Percentiles rank a stretch among this genome's conserved stretches.
Evolutionary conservation across 2,113 vertebrate genomes (phyloP).

Genomic region (Xiphophorus hellerii): DNA sequence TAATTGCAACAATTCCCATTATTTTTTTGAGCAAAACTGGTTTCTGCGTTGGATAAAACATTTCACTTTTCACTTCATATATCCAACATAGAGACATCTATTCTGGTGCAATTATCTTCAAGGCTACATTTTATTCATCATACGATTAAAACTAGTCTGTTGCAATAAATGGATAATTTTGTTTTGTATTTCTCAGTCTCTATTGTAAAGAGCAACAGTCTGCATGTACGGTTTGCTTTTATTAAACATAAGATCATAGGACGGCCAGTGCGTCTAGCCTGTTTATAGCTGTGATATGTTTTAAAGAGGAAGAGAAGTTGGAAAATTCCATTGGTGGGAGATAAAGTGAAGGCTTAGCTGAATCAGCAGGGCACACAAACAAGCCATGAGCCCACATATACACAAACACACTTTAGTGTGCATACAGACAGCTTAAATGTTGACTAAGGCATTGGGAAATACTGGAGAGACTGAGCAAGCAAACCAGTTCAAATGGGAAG

Average conservation of each 20-base stretch:
- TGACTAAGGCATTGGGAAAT: conserved; percentile 54
- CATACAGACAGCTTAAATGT: conserved; percentile 44
- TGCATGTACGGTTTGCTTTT: not conserved
- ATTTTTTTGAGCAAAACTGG: not conserved
- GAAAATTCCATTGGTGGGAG: conserved; percentile 59
- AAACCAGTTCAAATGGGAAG: conserved; percentile 12
- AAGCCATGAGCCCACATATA: conserved; percentile 18
- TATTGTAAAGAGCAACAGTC: not conserved
- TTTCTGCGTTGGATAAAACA: not conserved
- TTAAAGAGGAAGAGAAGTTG: conserved; percentile 20
- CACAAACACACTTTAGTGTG: conserved; percentile 22
- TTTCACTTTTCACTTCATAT: too few species aligned
- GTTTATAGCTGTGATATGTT: not conserved
- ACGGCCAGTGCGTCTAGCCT: not conserved
- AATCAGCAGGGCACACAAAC: conserved; percentile 40
- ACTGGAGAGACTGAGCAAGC: conserved; percentile 28
- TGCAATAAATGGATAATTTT: not conserved
- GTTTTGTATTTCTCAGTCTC: not conserved
- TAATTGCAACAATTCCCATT: not conserved
- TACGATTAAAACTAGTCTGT: not conserved
- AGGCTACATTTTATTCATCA: not conserved
- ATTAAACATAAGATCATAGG: not conserved
- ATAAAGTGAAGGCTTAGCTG: conserved; percentile 46
- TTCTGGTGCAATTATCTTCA: not conserved
- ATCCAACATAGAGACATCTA: not conserved